A percentile compares a stretch with the other conserved stretches of the same genome.
Conservation (phyloP, 2,797 vertebrate genomes). For the Luscinia luscinia region DNA sequence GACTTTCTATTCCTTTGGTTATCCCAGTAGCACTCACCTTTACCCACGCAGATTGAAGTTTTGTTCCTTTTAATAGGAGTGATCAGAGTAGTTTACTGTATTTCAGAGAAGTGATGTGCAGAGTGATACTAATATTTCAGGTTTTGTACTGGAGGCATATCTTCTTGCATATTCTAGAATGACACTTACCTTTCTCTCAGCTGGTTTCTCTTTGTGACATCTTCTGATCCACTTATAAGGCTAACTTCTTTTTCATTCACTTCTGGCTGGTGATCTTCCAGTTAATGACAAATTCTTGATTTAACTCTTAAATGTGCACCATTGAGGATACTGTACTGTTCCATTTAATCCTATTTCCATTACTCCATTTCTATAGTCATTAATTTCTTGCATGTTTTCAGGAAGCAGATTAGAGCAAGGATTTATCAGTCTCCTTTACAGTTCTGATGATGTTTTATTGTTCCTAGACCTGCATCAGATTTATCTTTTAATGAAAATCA, state of each 20-base stretch:
- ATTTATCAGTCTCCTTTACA: not conserved
- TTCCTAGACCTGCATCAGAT: not conserved
- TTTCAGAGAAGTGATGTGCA: not conserved
- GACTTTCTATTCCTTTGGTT: not conserved
- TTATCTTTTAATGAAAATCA: not conserved
- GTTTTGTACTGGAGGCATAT: not conserved
- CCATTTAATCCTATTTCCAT: not conserved
- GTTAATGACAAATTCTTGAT: not conserved
- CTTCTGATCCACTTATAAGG: not conserved
- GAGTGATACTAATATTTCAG: not conserved
- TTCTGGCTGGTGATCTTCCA: not conserved
- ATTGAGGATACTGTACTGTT: not conserved
- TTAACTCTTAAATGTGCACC: not conserved
- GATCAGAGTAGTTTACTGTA: not conserved
- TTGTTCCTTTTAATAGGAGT: not conserved
- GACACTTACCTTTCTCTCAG: conserved; percentile 12
- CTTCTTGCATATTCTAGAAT: not conserved
- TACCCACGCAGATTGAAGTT: not conserved
- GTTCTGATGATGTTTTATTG: not conserved
- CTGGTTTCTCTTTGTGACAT: not conserved
- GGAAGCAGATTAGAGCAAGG: not conserved
- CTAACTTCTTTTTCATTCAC: not conserved
- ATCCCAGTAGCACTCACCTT: conserved; percentile 20
- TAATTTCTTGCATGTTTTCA: not conserved
- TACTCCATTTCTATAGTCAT: not conserved